Conservation (phyloP, 2,888 invertebrate species). For the Agonum fuliginosum region DNA sequence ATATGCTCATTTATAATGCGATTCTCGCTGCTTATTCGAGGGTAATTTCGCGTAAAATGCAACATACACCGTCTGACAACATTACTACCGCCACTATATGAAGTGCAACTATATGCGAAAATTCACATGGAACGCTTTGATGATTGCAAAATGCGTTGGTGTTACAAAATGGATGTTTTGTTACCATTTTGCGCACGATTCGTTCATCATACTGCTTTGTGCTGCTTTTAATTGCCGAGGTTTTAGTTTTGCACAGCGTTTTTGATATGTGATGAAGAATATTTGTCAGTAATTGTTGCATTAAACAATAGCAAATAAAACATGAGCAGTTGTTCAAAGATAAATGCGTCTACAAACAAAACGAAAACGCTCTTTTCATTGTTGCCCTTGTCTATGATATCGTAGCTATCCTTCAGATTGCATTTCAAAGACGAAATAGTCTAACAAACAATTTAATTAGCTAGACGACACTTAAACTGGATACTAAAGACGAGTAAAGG, state of each 20-base stretch:
- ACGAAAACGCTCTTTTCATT: too few species aligned
- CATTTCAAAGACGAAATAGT: too few species aligned
- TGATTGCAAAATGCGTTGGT: not conserved
- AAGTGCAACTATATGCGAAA: not conserved
- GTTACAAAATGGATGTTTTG: not conserved
- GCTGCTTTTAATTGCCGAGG: not conserved
- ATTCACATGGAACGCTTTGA: not conserved
- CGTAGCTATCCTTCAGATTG: too few species aligned
- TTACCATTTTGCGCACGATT: not conserved
- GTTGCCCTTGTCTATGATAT: too few species aligned
- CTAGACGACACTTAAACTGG: too few species aligned
- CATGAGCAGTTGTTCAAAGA: too few species aligned
- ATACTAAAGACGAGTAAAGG: too few species aligned
- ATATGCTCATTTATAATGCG: not conserved
- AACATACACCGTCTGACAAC: not conserved
- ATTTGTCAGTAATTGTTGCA: too few species aligned
- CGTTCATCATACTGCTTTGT: not conserved
- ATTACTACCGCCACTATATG: not conserved
- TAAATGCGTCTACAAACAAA: too few species aligned
- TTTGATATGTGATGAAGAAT: not conserved
- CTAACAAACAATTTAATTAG: too few species aligned
- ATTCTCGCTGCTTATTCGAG: not conserved
- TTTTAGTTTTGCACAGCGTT: not conserved
- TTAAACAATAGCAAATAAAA: too few species aligned
- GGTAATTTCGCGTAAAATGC: not conserved